Conservation (phyloP, 2,113 vertebrate genomes). For the Pedionomus torquatus region DNA sequence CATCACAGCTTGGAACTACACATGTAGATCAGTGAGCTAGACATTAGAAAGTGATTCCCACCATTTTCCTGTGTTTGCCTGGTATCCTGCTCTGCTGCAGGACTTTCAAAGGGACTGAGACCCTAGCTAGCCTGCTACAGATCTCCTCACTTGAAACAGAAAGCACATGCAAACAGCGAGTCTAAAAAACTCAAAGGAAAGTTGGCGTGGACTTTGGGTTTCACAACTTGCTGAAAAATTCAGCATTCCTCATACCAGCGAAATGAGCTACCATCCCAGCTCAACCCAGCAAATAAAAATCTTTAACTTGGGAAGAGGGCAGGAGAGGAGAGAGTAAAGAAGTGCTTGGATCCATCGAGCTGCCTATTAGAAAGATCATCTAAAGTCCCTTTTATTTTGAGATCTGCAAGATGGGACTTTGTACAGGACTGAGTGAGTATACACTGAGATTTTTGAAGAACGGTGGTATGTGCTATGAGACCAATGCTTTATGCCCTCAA, state of each 20-base stretch:
- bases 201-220: not conserved
- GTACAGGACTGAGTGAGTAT: not conserved
- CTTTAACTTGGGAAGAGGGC: not conserved
- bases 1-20: not conserved
- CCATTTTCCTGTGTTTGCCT: not conserved
- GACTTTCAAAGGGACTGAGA: not conserved
- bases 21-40: not conserved
- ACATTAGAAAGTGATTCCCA: not conserved
- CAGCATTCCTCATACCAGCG: not conserved
- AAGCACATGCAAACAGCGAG: not conserved
- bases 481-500: not conserved
- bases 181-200: constrained; percentile 32
- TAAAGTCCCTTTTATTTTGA: not conserved
- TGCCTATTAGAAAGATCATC: not conserved
- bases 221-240: constrained; percentile 38
- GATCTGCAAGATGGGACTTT: not conserved
- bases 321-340: not conserved
- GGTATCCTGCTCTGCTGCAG: not conserved
- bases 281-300: not conserved
- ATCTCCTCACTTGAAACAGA: constrained; percentile 19
- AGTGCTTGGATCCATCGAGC: not conserved
- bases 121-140: not conserved
- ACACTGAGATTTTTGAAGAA: not conserved
- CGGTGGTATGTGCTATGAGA: fast-evolving
- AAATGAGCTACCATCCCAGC: not conserved